Evolutionary conservation across 2,797 vertebrate species (phyloP), one percentile per base, ranked within the genome.

Genomic region (Hippocampus kuda): DNA sequence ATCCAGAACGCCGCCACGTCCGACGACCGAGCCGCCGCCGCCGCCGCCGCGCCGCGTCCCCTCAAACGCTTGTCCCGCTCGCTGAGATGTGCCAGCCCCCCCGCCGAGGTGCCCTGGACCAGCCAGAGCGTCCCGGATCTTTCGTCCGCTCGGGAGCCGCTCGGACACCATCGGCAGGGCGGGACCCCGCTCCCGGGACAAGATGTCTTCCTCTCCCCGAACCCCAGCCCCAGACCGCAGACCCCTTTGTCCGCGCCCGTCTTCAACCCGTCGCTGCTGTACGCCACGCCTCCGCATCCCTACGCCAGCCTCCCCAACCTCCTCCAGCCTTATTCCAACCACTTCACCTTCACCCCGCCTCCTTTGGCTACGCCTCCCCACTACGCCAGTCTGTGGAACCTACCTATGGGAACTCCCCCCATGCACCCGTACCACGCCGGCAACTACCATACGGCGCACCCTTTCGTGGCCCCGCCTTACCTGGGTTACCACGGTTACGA

Each of bases 41-140:
- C 70, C 27, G 2, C 88, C 84, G 49, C 88, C 61, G 71, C 71
- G 0, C 89, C 91, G 0, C 84, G 74, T 13, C 79, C 90, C 46
- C 76, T 91, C 48, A 85, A 90, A 48, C 89, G 79, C n/a, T 94
- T 95, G 0, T 85, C 85, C 0, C 90, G 83, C 70, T 97, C 95
- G 1, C 90, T 95, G 26, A 92, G 92, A 48, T 84, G 86, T 66
- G 70, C 89, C 68, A 91, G 89, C 49, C 81, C 92, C 2, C 92
- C 90, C 3, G 74, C 86, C 0, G 93, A 95, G 66, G 92, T 90
- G 76, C 89, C 89, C 0, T 91, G 95, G 90, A 97, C 92, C 79
- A 89, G 92, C 2, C 93, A 92, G 83, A 98, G 95, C 1, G 82
- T 96, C 64, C 95, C 96, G 0, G 94, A 91, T 76, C 81, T 93